Conservation (phyloP, 2,113 vertebrate genomes). For the Ochotona curzoniae region DNA sequence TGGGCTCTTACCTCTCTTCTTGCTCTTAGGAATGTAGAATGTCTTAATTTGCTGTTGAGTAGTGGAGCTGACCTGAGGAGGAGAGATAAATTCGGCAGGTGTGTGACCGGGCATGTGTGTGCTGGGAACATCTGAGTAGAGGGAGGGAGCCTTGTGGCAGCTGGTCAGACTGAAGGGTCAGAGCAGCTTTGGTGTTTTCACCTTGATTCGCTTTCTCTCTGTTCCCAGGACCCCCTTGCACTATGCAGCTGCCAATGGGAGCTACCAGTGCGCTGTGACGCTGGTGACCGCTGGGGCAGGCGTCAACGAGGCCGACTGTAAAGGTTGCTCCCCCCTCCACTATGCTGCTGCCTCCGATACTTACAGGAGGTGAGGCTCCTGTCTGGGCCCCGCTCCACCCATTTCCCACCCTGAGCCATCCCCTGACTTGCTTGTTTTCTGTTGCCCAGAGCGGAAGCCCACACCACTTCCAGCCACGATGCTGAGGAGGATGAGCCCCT, state of each 20-base stretch:
- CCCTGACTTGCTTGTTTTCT: not conserved
- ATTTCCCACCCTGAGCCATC: not conserved
- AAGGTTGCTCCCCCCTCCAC: conserved; percentile 95
- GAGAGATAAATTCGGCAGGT: conserved; percentile 96
- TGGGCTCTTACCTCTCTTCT: not conserved
- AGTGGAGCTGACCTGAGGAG: conserved; percentile 92
- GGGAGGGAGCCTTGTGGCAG: not conserved
- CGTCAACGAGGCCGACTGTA: conserved; percentile 92
- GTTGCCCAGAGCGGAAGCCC: conserved; percentile 87
- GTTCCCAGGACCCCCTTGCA: conserved; percentile 93
- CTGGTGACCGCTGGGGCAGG: conserved; percentile 93
- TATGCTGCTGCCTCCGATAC: conserved; percentile 95
- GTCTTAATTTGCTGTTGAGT: conserved; percentile 95
- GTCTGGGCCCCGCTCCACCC: not conserved
- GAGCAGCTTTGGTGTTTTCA: not conserved
- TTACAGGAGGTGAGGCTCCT: conserved; percentile 89
- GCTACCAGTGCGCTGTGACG: conserved; percentile 93
- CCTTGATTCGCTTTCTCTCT: no score
- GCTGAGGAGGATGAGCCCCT: conserved; percentile 88
- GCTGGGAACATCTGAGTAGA: not conserved
- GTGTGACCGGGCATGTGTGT: not conserved
- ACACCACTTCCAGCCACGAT: conserved; percentile 86
- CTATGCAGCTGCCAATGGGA: conserved; percentile 95
- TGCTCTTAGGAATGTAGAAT: conserved; percentile 92
- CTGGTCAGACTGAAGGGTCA: not conserved